Base-by-base conservation (phyloP, 1,140 invertebrate genomes). In the Thaumatotibia leucotreta region DNA sequence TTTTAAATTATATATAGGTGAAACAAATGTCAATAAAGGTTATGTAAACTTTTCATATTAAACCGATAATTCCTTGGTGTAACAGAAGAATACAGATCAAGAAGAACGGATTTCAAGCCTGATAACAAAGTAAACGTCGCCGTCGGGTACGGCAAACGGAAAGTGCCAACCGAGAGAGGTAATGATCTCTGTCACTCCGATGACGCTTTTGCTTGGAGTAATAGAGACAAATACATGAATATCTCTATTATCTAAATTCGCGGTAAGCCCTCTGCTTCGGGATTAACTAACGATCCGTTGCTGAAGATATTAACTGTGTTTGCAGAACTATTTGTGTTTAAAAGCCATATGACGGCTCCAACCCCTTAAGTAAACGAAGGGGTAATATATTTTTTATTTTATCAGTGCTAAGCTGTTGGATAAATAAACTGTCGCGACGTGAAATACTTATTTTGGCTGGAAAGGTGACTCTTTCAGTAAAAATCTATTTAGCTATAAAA, bases 61-160 rank as follows among this genome's bases (percentile, higher is more conserved):
- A 63, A 67, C 61, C 63, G 29, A 71, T 67, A 78, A 70, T 70
- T 72, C 76, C 68, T 70, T 72, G 61, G 35, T 77, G 70, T 70
- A 64, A 77, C 86, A 89, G 85, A 88, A 67, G 83, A 82, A 76
- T 75, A 77, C 32, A 84, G 83, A 75, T 77, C 80, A 71, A 79
- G 75, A 50, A 79, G 85, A 70, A 67, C 84, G 84, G 22, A 81
- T 82, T 69, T 77, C 80, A 68, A 86, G 86, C 68, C 74, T 86
- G 65, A 79, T 87, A 75, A 89, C 17, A 45, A 45, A 45, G 17
- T 45, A 20, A 45, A 45, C 17, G 6, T 89, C 65, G 85, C 87
- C 32, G 74, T 84, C 39, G 85, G 85, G 61, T 88, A 83, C 73
- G 87, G 87, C 9, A 89, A 89, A 77, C 74, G 87, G 52, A 66